Evolutionary conservation across 2,113 vertebrate species (phyloP), one percentile per base, ranked within the genome.

Genomic region (Nibea albiflora): DNA sequence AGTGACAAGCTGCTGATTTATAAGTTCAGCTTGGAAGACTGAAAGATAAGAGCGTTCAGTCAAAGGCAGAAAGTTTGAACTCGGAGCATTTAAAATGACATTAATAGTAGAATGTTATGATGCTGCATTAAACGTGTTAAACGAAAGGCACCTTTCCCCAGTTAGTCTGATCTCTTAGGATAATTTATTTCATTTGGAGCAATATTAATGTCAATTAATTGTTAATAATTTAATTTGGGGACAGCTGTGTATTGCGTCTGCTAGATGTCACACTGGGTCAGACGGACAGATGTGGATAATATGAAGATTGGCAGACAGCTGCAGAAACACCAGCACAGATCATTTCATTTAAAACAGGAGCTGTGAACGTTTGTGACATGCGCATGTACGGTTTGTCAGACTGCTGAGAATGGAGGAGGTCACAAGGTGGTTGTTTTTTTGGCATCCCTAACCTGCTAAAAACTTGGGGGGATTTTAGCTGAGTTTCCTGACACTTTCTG

Each of bases 401-500:
- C 24, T n/a, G 19, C 6, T 69, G 8, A 15, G 49, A 66, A 2
- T 24, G 5, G 52, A 57, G 68, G 1, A 65, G 35, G 6, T 28
- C 35, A n/a, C 16, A 35, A 56, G 11, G 28, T 66, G 66, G 19
- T 71, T 26, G 69, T 26, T 72, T 86, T 17, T 50, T 62, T 65
- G 44, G 52, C 15, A 26, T 60, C 72, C 66, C 53, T 71, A 88
- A 84, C 80, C 81, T 82, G 67, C n/a, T 57, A 78, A 75, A 75
- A 66, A 69, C 68, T 56, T 69, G 8, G 26, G 84, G 24, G 67
- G 78, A 87, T 89, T 81, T 86, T 70, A 62, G 73, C 78, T 60
- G 68, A 72, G 76, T 79, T 87, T 89, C 73, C 67, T 77, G 77
- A 88, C 80, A 88, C 86, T 90, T 87, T 88, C 62, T 90, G 71